Base-by-base conservation (phyloP, 2,888 invertebrate genomes). In the Yponomeuta evonymella region DNA sequence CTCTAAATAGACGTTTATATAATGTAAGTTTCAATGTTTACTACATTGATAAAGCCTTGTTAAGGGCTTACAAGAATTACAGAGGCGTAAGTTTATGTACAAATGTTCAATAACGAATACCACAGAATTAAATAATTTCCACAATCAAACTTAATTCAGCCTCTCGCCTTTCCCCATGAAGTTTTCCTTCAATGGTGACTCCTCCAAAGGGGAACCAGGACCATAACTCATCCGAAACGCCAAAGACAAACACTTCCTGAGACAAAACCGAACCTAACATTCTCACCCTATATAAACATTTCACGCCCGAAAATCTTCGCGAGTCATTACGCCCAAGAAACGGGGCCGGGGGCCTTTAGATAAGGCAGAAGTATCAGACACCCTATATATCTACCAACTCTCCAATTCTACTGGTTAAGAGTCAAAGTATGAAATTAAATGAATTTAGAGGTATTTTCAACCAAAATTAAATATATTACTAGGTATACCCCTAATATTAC, bases 201-300 rank as follows among this genome's bases (percentile, higher is more conserved):
- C 3, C 15, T 58, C 4, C 15, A 15, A 58, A 58, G 15, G 51
- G 51, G 51, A 15, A 15, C 15, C 51, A 58, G 12, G 51, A 58
- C 51, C 2, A 58, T 58, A 58, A 58, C 51, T 58, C 51, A 58
- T 58, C 51, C 15, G 8, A 58, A 58, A 58, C 51, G 51, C 67
- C 43, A n/a, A 43, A 67, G 67, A 36, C 30, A 67, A 67, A 43
- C 36, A 29, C 65, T 29, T 64, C 64, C 64, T 33, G 1, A 36
- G 63, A 70, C 64, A 65, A 75, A 72, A 75, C 75, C 77, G 63
- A 69, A 70, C 81, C 80, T 86, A 86, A 89, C 89, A 89, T 90
- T 90, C 83, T 75, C 91, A 90, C 90, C 89, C 91, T 90, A 85
- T 90, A 90, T 88, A 90, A 89, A 89, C 89, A 90, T 89, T 90